A percentile compares a stretch with the other conserved stretches of the same genome.
phyloP scores from a whole-genome alignment of 1,140 invertebrate species.

The Linepithema humile region DNA sequence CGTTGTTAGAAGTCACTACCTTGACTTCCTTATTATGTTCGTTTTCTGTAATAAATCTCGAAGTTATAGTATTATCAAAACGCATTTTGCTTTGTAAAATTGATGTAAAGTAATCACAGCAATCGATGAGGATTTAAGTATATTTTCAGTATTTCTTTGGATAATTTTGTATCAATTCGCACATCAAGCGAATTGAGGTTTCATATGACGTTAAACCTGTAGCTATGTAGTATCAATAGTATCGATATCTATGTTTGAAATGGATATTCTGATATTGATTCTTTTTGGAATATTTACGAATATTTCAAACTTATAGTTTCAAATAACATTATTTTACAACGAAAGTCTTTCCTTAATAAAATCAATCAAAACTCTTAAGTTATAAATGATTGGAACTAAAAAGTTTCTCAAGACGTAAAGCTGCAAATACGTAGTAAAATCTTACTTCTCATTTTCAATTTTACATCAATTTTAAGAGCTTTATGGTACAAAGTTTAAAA shows the following conservation, averaged over 20 bases:
- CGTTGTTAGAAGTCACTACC: background rate
- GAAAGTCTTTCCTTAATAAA: background rate
- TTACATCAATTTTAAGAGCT: background rate
- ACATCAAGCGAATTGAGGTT: background rate
- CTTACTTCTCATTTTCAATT: background rate
- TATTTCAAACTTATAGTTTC: background rate
- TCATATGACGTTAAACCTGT: background rate
- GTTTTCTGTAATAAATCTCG: conserved; percentile 21
- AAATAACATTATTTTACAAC: background rate
- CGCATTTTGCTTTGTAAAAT: background rate
- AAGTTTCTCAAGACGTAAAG: background rate
- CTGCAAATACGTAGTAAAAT: background rate
- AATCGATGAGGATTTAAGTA: background rate
- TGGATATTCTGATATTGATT: background rate
- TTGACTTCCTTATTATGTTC: background rate
- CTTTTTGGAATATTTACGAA: background rate
- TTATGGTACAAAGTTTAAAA: background rate
- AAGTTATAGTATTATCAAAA: background rate
- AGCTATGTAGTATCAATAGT: background rate
- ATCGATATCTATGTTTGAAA: background rate
- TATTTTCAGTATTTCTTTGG: background rate
- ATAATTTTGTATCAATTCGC: background rate
- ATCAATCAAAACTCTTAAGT: background rate
- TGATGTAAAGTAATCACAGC: background rate
- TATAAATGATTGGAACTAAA: background rate